phyloP scores from a whole-genome alignment of 2,113 vertebrate genomes.

The Aramus guarauna region DNA sequence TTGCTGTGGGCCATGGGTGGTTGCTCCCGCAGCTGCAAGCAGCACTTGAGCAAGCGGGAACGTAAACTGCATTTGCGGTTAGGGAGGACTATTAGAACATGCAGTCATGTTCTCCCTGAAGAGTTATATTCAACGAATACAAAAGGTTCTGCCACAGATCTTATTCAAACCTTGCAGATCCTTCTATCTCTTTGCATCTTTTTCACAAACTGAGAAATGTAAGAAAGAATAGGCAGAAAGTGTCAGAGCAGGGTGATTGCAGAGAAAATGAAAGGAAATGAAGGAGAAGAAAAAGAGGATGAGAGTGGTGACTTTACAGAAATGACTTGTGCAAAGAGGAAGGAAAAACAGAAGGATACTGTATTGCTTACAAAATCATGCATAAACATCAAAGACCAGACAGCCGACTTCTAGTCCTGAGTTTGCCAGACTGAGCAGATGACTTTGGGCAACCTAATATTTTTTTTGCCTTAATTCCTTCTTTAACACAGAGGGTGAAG shows the following conservation, averaged over 20 bases:
- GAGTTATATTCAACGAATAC: background rate
- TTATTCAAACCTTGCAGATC: background rate
- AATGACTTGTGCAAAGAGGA: background rate
- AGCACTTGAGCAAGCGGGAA: background rate
- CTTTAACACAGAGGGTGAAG: background rate
- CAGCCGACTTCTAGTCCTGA: background rate
- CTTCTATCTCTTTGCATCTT: background rate
- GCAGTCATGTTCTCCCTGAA: background rate
- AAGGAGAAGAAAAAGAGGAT: background rate
- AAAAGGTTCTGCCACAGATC: background rate
- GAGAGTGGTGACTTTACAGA: background rate
- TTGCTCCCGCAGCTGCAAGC: fast-evolving
- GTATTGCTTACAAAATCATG: background rate
- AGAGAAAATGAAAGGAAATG: background rate
- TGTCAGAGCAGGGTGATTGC: background rate
- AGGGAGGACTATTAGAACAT: background rate
- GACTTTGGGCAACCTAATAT: background rate
- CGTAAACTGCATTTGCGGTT: background rate
- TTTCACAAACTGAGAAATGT: background rate
- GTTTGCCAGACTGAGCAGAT: background rate
- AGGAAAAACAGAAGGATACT: background rate
- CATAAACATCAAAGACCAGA: background rate
- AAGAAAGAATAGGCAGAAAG: background rate
- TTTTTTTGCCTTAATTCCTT: background rate
- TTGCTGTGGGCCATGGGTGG: fast-evolving